These are phyloP conservation scores for Micrasema minimum DNA, from an alignment of 1,140 invertebrate genomes.

Conservation along the genomic window DNA sequence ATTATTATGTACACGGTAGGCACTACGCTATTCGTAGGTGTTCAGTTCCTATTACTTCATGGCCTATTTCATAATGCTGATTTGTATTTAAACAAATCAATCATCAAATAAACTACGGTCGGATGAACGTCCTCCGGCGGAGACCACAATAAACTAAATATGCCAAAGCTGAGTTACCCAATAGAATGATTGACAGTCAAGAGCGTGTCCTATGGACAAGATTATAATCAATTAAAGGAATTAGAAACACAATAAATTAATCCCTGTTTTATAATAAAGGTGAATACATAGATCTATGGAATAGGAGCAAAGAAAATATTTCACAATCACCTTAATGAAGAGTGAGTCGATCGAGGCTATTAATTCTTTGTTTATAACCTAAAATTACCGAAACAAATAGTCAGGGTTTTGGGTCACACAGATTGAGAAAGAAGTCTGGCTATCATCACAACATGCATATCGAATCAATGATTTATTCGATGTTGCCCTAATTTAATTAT, in stretches of 20 bases:
- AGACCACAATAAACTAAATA: background rate
- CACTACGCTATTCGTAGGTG: background rate
- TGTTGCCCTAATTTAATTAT: background rate
- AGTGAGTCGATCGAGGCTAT: background rate
- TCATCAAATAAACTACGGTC: slow-evolving; percentile 19
- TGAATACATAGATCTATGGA: background rate
- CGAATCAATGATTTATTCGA: background rate
- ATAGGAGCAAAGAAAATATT: background rate
- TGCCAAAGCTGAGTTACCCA: background rate
- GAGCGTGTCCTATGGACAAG: slow-evolving; percentile 6
- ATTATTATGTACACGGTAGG: too few species aligned
- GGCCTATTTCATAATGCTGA: slow-evolving; percentile 3
- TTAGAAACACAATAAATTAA: background rate
- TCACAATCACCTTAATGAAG: background rate
- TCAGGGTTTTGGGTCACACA: background rate
- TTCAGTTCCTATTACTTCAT: background rate
- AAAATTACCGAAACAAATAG: background rate
- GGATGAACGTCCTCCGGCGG: background rate
- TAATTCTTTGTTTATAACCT: background rate
- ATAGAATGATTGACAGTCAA: background rate
- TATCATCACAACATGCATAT: background rate
- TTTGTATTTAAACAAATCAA: slow-evolving; percentile 16
- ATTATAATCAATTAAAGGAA: slow-evolving; percentile 2
- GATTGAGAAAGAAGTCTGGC: background rate
- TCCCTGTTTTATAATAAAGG: background rate